Evolutionary conservation across 2,113 vertebrate species (phyloP), one percentile per base, ranked within the genome.

Genomic region (Semicossyphus pulcher): DNA sequence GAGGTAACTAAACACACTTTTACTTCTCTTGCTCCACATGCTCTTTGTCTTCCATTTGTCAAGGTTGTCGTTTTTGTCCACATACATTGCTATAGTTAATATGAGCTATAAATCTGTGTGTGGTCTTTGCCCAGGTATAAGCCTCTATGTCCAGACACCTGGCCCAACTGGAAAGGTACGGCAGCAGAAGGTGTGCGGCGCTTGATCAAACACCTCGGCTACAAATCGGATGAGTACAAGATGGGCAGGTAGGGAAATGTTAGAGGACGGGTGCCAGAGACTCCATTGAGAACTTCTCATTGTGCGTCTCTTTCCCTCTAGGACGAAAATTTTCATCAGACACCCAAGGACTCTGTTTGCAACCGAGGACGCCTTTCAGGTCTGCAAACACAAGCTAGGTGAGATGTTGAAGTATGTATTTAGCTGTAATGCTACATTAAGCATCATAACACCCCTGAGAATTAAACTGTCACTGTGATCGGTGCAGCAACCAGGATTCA

Each of bases 281-380:
- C 28, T n/a, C n/a, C n/a, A n/a, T n/a, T n/a, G n/a, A n/a, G n/a
- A 11, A 21, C 15, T 2, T 51, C 28, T 63, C 4, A 12, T 3
- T 12, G 16, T 70, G 64, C 64, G 21, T 29, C 16, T 53, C 7
- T 74, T 86, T 52, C 76, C 34, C 83, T 90, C 20, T 87, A 99
- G 98, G 89, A 98, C 96, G 25, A 99, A 99, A 81, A 95, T 99
- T 79, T 99, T 99, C 88, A 99, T 99, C 70, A 96, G 98, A 10
- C 97, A 97, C 76, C 96, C 98, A 0, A 94, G 93, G 83, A 98
- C 97, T 10, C 88, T 99, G 70, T 99, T 98, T 90, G 96, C 96
- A 59, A 99, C 95, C 0, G 98, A 99, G 87, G 97, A 99, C 15
- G 96, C 97, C 2, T 99, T 97, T 88, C 96, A 99, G 88, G 84